A percentile compares a stretch with the other conserved stretches of the same genome.
Conservation (phyloP, 2,797 vertebrate genomes). For the Leucoraja ocellata region DNA sequence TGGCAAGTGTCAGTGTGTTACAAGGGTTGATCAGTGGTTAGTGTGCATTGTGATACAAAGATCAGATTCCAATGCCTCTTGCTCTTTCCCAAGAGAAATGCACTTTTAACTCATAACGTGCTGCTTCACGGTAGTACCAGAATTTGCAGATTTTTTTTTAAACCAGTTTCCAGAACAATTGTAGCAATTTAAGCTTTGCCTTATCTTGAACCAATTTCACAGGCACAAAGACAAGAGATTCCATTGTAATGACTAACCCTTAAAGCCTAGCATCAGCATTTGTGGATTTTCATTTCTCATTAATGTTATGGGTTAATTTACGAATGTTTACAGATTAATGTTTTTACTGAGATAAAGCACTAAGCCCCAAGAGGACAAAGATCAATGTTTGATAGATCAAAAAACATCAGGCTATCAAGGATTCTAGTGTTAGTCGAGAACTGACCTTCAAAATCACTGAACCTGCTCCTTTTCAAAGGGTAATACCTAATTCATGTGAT, state of each 20-base stretch:
- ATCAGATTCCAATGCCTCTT: constrained; percentile 34
- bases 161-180: background rate
- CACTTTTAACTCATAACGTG: background rate
- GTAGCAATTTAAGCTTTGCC: constrained; percentile 7
- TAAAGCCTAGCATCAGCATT: constrained; percentile 16
- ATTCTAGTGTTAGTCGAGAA: background rate
- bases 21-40: constrained; percentile 38
- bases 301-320: constrained; percentile 29
- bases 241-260: constrained; percentile 12
- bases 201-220: constrained; percentile 22
- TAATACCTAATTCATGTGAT: background rate
- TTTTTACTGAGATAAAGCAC: constrained; percentile 12
- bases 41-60: constrained; percentile 36
- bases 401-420: background rate
- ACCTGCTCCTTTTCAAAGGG: background rate
- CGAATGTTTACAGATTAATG: constrained; percentile 23
- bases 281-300: background rate
- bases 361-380: background rate
- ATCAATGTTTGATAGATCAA: background rate
- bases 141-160: background rate
- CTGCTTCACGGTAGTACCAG: background rate
- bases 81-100: constrained; percentile 3
- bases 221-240: constrained; percentile 12
- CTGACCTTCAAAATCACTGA: constrained; percentile 10
- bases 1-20: constrained; percentile 39